Evolutionary conservation across 2,888 invertebrate species (phyloP).

Genomic region (Clistopyga incitator): DNA sequence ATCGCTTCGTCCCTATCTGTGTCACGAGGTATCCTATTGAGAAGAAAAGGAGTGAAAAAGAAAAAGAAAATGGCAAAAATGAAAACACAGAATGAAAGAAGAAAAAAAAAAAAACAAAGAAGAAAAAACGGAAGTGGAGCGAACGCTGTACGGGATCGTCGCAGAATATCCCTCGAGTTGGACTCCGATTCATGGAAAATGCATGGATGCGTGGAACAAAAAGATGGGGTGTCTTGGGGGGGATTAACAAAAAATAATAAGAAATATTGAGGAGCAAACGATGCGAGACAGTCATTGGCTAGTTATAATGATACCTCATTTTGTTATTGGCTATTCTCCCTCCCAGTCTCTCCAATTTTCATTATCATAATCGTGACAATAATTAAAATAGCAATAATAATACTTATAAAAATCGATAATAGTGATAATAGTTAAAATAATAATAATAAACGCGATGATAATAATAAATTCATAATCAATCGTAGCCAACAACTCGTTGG

Average conservation of each 20-base stretch:
- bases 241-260: slow-evolving; percentile 5
- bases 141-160: slow-evolving; percentile 38
- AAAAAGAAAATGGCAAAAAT: neutral
- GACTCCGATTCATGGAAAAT: slow-evolving; percentile 50
- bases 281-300: slow-evolving; percentile 79
- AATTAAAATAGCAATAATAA: slow-evolving; percentile 39
- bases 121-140: slow-evolving; percentile 10
- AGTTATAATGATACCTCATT: slow-evolving; percentile 81
- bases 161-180: slow-evolving; percentile 24
- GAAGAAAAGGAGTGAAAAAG: slow-evolving; percentile 35
- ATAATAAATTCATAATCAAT: slow-evolving; percentile 63
- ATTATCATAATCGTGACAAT: slow-evolving; percentile 27
- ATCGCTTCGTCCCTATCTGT: slow-evolving; percentile 65
- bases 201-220: slow-evolving; percentile 11
- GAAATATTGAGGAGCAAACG: slow-evolving; percentile 15
- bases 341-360: slow-evolving; percentile 66
- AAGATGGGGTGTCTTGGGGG: slow-evolving; percentile 26
- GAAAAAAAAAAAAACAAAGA: too few species aligned
- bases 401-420: slow-evolving; percentile 6
- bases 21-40: slow-evolving; percentile 62
- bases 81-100: neutral
- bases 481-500: slow-evolving; percentile 69
- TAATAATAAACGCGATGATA: slow-evolving; percentile 42
- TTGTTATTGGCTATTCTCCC: slow-evolving; percentile 76
- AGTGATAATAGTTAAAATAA: slow-evolving; percentile 40